Percentiles rank a stretch among this genome's conserved stretches.
These are phyloP conservation scores for Clarias macrocephalus DNA, from an alignment of 2,113 vertebrate genomes.

Conservation along the genomic window DNA sequence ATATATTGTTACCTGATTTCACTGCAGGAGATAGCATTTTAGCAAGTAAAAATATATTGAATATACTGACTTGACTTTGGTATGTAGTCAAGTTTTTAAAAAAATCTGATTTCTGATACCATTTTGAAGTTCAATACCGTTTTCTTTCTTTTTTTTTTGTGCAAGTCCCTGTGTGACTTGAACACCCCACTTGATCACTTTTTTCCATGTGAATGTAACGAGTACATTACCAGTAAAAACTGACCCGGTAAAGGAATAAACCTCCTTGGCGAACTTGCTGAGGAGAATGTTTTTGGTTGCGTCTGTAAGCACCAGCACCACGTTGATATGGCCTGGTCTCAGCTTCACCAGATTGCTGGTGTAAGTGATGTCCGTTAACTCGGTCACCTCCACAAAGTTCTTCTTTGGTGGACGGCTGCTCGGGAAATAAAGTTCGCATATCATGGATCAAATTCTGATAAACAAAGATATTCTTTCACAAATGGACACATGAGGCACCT, in stretches of 20 bases:
- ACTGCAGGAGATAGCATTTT: neutral
- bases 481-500: conserved; percentile 51
- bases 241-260: conserved; percentile 93
- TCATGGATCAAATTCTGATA: neutral
- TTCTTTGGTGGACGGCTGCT: conserved; percentile 85
- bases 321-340: conserved; percentile 92
- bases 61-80: neutral
- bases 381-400: conserved; percentile 93
- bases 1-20: neutral
- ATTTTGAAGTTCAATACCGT: too few species aligned
- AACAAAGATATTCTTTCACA: neutral
- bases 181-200: too few species aligned
- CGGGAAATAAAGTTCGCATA: neutral
- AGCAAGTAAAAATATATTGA: neutral
- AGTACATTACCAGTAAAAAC: conserved; percentile 14
- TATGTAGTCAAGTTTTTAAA: neutral
- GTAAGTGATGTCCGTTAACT: conserved; percentile 93
- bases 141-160: too few species aligned
- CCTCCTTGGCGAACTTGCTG: conserved; percentile 95
- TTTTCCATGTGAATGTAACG: too few species aligned
- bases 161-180: too few species aligned
- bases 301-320: conserved; percentile 92
- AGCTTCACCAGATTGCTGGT: conserved; percentile 92
- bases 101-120: too few species aligned
- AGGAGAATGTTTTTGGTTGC: conserved; percentile 88